Evolutionary conservation across 2,797 vertebrate genomes (phyloP), one percentile per base, ranked within the genome.

Genomic region (Sciurus carolinensis): DNA sequence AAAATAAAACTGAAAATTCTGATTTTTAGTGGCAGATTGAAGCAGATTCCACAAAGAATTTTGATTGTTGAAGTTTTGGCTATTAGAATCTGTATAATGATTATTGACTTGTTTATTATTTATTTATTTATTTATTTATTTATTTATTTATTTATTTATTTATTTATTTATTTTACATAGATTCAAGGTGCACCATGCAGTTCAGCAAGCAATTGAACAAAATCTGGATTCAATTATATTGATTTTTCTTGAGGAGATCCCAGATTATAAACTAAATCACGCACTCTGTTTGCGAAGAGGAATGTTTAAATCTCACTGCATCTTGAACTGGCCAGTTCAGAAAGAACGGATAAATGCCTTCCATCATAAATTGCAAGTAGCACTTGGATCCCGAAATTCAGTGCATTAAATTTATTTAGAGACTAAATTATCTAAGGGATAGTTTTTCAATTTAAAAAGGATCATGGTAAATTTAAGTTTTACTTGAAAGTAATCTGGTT

Each of bases 171-270:
- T 84, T 97, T 85, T 9, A 30, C 80, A 87, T 98, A 99, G 99
- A 95, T 99, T 99, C 98, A 99, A 98, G 98, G 99, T 99, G 22
- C 98, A 99, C 71, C 99, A 99, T 2, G 99, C 99, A 28, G 98
- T 99, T 96, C 99, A 99, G 95, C 99, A 99, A 99, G 99, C 99
- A 92, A 98, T 99, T 88, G 99, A 99, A 98, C 99, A 99, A 97
- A 99, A 99, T 97, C 98, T 99, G 33, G 99, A 99, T 97, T 99
- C 99, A 0, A 99, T 99, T 97, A 98, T 99, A 88, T 84, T 99
- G 98, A 98, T 99, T 92, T 99, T 99, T 97, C 98, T 99, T 89
- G 98, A 99, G 87, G 99, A 99, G 33, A 99, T 99, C 54, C 99
- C 99, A 20, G 99, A 99, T 98, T 99, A 99, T 98, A 99, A 98